These are phyloP conservation scores for Lacerta viridis DNA, from an alignment of 2,797 vertebrate species.

Conservation along the genomic window DNA sequence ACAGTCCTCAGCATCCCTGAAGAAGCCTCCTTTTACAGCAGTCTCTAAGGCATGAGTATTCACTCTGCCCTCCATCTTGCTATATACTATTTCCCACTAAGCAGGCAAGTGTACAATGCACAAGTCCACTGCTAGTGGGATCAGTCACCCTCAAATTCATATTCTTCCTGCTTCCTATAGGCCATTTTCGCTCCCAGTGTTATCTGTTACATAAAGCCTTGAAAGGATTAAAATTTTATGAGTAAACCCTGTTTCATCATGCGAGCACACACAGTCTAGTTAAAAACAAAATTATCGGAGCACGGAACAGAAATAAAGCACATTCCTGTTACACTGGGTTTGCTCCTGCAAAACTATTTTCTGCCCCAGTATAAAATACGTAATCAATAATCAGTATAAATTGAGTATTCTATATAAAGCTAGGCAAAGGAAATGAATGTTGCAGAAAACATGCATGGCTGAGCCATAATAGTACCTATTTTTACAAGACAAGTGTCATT, in stretches of 20 bases:
- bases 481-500: not conserved
- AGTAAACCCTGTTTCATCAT: constrained; percentile 34
- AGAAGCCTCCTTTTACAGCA: no score
- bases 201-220: constrained; percentile 38
- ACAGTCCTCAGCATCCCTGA: not conserved
- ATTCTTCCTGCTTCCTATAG: constrained; percentile 21
- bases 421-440: constrained; percentile 10
- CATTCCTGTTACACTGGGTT: not conserved
- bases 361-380: not conserved
- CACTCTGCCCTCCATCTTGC: not conserved
- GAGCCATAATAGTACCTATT: constrained; percentile 14
- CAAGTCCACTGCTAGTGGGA: constrained; percentile 2
- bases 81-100: not conserved
- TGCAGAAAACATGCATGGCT: constrained; percentile 8
- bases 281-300: constrained; percentile 27
- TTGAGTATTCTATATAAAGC: constrained; percentile 9
- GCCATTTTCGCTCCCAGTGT: constrained; percentile 22
- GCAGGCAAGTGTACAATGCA: not conserved
- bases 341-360: constrained; percentile 29
- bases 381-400: constrained; percentile 10
- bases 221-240: constrained; percentile 45
- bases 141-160: constrained; percentile 26
- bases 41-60: not conserved
- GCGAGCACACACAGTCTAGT: constrained; percentile 16
- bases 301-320: not conserved